These are phyloP conservation scores for Microctenopoma stevenorrisi DNA, from an alignment of 2,797 vertebrate genomes.

Conservation along the genomic window DNA sequence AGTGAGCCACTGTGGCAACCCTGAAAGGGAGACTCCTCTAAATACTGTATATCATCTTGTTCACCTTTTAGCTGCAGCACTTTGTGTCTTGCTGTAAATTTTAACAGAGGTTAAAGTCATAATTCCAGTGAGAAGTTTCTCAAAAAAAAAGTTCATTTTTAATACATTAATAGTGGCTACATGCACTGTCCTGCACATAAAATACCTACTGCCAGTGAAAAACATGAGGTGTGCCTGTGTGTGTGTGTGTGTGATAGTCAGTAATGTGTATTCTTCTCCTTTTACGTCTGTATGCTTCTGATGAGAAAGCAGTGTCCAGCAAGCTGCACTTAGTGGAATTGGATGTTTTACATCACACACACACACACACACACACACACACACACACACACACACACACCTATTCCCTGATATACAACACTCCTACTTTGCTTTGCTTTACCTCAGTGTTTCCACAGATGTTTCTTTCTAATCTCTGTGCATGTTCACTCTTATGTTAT, in stretches of 20 bases:
- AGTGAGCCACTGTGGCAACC: too few relatives aligned
- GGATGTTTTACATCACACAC: slow-evolving; percentile 48
- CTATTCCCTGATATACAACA: too few relatives aligned
- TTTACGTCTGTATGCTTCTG: slow-evolving; percentile 30
- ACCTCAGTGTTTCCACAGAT: too few relatives aligned
- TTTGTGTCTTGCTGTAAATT: too few relatives aligned
- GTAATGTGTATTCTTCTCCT: slow-evolving; percentile 60
- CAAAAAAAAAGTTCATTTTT: neutral
- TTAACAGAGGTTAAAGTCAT: neutral
- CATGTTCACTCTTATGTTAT: too few relatives aligned
- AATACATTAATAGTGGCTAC: neutral
- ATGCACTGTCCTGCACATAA: neutral
- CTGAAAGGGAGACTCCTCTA: too few relatives aligned
- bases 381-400: neutral
- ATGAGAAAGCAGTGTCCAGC: slow-evolving; percentile 53
- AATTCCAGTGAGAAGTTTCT: neutral
- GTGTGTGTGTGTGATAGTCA: slow-evolving; percentile 4
- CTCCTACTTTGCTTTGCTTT: too few relatives aligned
- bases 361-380: neutral
- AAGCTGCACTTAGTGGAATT: slow-evolving; percentile 73
- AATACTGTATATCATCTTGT: too few relatives aligned
- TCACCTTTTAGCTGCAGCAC: too few relatives aligned
- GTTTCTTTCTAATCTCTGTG: too few relatives aligned
- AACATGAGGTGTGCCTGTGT: slow-evolving; percentile 10
- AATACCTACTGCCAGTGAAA: neutral